phyloP scores from a whole-genome alignment of 2,797 vertebrate genomes.

The Tolypeutes matacus region DNA sequence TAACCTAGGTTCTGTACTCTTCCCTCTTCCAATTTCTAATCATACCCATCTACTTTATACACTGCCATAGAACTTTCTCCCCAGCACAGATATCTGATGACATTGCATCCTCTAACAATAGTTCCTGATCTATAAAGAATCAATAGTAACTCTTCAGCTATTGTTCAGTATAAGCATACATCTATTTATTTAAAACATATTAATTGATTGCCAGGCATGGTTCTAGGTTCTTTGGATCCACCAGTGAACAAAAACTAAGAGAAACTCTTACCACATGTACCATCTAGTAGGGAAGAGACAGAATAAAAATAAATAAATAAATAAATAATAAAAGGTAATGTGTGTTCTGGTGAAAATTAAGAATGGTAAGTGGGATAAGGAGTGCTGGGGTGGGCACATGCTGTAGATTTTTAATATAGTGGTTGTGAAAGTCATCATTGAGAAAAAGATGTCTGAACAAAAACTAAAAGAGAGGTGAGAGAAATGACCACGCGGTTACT shows the following conservation, averaged over 20 bases:
- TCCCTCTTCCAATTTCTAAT: not conserved
- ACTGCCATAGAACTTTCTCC: not conserved
- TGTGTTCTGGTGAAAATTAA: not conserved
- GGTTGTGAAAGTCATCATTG: not conserved
- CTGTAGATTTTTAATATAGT: not conserved
- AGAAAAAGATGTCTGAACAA: not conserved
- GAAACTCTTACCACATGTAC: not conserved
- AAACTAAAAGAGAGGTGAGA: not conserved
- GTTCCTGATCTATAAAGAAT: fast-evolving
- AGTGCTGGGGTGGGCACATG: too few relatives aligned
- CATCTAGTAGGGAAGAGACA: not conserved
- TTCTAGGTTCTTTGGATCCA: not conserved
- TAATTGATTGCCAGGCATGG: not conserved
- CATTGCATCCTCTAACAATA: fast-evolving
- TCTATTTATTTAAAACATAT: not conserved
- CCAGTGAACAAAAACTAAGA: not conserved
- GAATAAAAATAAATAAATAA: not conserved
- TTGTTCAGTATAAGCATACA: too few relatives aligned
- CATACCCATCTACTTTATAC: fast-evolving
- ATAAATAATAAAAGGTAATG: not conserved
- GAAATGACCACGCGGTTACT: not conserved
- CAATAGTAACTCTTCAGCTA: not conserved
- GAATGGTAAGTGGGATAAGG: fast-evolving
- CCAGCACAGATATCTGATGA: fast-evolving
- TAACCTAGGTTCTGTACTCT: too few relatives aligned